These are phyloP conservation scores for Lasioglossum leucozonium DNA, from an alignment of 2,888 invertebrate species.

Conservation along the genomic window DNA sequence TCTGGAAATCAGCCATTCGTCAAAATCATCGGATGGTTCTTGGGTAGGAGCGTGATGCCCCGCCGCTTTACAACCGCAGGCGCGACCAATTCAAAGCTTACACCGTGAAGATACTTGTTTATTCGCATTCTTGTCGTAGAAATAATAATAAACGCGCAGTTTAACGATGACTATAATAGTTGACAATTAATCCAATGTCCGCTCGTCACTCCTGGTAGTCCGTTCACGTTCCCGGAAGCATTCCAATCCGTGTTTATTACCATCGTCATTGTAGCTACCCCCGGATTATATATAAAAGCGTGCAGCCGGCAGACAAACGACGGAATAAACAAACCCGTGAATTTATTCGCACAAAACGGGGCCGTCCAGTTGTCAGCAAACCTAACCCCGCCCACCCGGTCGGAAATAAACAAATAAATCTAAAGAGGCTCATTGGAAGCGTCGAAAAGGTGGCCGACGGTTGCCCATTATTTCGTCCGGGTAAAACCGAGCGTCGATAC, in stretches of 20 bases:
- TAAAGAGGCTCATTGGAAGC: not conserved
- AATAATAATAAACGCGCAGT: not conserved
- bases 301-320: not conserved
- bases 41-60: not conserved
- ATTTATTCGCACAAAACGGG: not conserved
- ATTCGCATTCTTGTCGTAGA: not conserved
- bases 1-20: slow-evolving; percentile 26
- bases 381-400: not conserved
- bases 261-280: not conserved
- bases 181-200: not conserved
- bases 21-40: slow-evolving; percentile 3
- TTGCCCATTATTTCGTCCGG: not conserved
- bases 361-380: not conserved
- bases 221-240: not conserved
- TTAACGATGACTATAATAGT: not conserved
- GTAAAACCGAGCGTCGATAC: not conserved
- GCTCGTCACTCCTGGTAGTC: not conserved
- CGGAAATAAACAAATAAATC: not conserved
- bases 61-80: not conserved
- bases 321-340: not conserved
- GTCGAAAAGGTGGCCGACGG: not conserved
- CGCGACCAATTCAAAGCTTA: not conserved
- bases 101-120: not conserved
- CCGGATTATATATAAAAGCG: not conserved
- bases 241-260: not conserved